A percentile compares a stretch with the other conserved stretches of the same genome.
phyloP scores from a whole-genome alignment of 2,113 vertebrate species.

The Megaptera novaeangliae region DNA sequence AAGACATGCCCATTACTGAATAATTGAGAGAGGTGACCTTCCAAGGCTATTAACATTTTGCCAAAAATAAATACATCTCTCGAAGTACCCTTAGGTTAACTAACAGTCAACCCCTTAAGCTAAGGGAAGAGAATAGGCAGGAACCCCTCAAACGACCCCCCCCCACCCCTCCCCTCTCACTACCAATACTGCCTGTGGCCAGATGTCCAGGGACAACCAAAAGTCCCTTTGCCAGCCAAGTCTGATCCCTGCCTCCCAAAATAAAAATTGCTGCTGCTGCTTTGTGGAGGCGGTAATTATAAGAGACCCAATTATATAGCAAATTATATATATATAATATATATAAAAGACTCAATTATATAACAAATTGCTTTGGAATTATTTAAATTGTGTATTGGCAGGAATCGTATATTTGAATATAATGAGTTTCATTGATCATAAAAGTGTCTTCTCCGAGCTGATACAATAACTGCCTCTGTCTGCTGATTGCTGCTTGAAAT shows the following conservation, averaged over 20 bases:
- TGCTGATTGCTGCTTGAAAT: constrained; percentile 21
- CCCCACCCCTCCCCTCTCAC: neutral
- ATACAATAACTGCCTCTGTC: constrained; percentile 46
- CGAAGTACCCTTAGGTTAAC: neutral
- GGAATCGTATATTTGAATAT: constrained; percentile 39
- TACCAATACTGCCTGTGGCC: neutral
- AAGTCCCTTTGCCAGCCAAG: neutral
- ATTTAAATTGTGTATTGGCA: constrained; percentile 59
- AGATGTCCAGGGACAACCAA: neutral
- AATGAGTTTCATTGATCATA: constrained; percentile 52
- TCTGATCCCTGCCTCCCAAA: neutral
- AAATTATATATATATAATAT: neutral
- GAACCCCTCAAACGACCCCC: neutral
- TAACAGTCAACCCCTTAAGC: neutral
- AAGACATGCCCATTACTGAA: neutral
- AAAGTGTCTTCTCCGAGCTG: constrained; percentile 36
- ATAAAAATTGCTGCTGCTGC: neutral
- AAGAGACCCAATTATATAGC: constrained; percentile 12
- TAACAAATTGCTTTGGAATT: constrained; percentile 62
- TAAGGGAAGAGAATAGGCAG: neutral
- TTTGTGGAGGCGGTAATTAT: constrained; percentile 31
- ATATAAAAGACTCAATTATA: constrained; percentile 46
- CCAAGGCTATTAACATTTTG: neutral
- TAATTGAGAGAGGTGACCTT: neutral
- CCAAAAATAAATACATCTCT: neutral